These are phyloP conservation scores for Epinephelus coioides DNA, from an alignment of 2,797 vertebrate species.

Conservation along the genomic window DNA sequence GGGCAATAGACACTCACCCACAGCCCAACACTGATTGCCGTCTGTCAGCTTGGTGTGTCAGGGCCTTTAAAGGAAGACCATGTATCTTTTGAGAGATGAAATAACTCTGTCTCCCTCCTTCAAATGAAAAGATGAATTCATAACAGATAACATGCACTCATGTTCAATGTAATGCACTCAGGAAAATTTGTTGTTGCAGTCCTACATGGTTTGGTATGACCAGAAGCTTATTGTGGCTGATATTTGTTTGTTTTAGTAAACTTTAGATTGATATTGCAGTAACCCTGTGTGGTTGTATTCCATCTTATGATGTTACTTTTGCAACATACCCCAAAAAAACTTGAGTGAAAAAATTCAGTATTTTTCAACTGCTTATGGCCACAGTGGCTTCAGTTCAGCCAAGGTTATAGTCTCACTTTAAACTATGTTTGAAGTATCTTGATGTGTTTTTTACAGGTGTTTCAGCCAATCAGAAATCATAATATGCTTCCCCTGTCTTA, in stretches of 20 bases:
- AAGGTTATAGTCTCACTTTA: neutral
- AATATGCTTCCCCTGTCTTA: no score
- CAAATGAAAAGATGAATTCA: neutral
- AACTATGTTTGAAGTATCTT: neutral
- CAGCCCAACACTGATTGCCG: no score
- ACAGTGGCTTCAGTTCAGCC: neutral
- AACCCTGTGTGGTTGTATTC: no score
- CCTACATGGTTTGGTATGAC: neutral
- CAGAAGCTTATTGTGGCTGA: neutral
- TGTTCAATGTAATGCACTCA: neutral
- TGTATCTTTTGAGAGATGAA: no score
- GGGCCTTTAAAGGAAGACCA: neutral
- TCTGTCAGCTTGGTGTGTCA: no score
- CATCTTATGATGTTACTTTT: no score
- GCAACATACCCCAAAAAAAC: no score
- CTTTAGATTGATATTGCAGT: no score
- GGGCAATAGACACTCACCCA: no score
- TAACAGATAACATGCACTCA: neutral
- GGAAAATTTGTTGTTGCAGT: neutral
- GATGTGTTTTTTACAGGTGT: conserved; percentile 1
- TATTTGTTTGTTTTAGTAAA: no score
- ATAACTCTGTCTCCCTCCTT: no score
- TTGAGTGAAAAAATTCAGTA: neutral
- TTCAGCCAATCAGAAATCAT: neutral
- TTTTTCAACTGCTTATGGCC: neutral